Conservation (phyloP, 1,140 invertebrate genomes). For the Sesamia nonagrioides region DNA sequence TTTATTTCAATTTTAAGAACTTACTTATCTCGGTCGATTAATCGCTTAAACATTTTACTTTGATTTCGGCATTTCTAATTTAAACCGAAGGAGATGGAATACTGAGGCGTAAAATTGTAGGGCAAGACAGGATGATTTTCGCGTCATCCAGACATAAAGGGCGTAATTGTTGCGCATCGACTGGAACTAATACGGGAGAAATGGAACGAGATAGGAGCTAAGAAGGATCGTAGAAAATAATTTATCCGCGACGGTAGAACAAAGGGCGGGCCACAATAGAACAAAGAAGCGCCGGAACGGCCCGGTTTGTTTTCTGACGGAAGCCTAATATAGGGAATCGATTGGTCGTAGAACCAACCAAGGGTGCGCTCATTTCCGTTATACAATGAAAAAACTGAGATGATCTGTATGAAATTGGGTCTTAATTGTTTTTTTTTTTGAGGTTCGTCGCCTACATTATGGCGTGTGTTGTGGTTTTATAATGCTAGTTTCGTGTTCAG, state of each 20-base stretch:
- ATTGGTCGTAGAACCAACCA: constrained; percentile 72
- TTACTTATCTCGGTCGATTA: constrained; percentile 34
- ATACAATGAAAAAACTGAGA: constrained; percentile 66
- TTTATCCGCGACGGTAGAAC: constrained; percentile 75
- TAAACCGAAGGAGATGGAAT: constrained; percentile 70
- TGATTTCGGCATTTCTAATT: constrained; percentile 62
- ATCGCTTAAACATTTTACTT: constrained; percentile 46
- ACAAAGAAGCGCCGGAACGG: constrained; percentile 75
- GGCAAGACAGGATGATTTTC: constrained; percentile 80
- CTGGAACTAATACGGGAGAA: constrained; percentile 85
- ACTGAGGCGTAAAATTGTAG: constrained; percentile 82
- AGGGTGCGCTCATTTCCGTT: constrained; percentile 71
- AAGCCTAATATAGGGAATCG: constrained; percentile 78
- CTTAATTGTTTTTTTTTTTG: constrained; percentile 57
- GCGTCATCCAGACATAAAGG: constrained; percentile 84
- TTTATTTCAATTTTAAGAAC: background rate
- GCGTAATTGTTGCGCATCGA: constrained; percentile 85
- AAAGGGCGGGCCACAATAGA: constrained; percentile 80
- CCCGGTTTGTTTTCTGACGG: constrained; percentile 80
- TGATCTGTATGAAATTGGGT: constrained; percentile 58
- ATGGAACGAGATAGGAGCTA: constrained; percentile 82
- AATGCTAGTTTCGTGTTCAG: too few species aligned
- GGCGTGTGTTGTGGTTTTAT: too few species aligned
- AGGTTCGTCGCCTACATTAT: background rate
- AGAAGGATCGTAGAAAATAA: constrained; percentile 81